Evolutionary conservation across 2,113 vertebrate species (phyloP).

Genomic region (Synchiropus splendidus): DNA sequence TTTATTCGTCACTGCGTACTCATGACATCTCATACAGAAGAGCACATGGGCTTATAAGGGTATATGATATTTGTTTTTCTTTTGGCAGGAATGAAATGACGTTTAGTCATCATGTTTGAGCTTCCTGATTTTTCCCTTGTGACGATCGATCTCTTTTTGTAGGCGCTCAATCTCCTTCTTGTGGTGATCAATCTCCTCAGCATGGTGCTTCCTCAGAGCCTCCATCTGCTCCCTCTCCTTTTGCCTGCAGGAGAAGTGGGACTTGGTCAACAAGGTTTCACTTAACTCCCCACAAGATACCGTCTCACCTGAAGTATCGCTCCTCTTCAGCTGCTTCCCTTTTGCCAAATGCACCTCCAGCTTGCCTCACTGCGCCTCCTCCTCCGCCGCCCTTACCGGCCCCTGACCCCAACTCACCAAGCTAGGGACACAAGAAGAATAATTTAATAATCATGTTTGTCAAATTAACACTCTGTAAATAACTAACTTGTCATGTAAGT

Average conservation of each 20-base stretch:
- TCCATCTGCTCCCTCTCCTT: slow-evolving; percentile 77
- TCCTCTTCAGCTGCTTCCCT: slow-evolving; percentile 78
- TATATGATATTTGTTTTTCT: too few species aligned
- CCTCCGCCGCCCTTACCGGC: slow-evolving; percentile 71
- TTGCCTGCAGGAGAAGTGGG: slow-evolving; percentile 57
- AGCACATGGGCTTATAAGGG: slow-evolving; percentile 6
- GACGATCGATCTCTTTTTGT: slow-evolving; percentile 83
- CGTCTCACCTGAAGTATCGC: slow-evolving; percentile 78
- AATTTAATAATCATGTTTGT: too few species aligned
- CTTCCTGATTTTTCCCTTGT: slow-evolving; percentile 77
- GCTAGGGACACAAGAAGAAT: slow-evolving; percentile 41
- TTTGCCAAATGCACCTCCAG: slow-evolving; percentile 83
- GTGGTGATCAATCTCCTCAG: slow-evolving; percentile 83
- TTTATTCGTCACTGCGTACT: not conserved
- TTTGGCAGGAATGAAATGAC: too few species aligned
- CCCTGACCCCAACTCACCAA: slow-evolving; percentile 76
- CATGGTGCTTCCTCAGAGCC: slow-evolving; percentile 73
- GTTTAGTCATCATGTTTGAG: slow-evolving; percentile 69
- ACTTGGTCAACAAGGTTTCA: not conserved
- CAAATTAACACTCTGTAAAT: too few species aligned
- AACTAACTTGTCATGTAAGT: too few species aligned
- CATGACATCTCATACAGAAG: slow-evolving; percentile 1
- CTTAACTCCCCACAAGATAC: too few species aligned
- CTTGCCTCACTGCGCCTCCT: slow-evolving; percentile 76
- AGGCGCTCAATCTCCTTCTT: slow-evolving; percentile 83